Conservation (phyloP, 2,888 invertebrate genomes). For the Phyto melanocephala region DNA sequence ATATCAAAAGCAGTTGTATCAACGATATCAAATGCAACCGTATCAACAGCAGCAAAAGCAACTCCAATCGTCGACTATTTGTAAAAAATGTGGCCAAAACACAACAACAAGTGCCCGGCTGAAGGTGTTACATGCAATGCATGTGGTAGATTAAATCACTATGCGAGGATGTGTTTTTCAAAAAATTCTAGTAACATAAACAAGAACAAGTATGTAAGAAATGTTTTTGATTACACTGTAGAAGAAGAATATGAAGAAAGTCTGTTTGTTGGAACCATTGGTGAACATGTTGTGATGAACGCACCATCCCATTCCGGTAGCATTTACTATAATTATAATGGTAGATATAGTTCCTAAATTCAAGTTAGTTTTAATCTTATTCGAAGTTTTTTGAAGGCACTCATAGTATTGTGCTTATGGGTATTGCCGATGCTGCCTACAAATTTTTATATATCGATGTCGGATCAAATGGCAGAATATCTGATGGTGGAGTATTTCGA, state of each 20-base stretch:
- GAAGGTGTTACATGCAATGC: slow-evolving; percentile 6
- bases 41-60: background rate
- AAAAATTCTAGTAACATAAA: background rate
- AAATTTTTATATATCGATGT: too few species aligned
- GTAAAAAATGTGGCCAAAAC: slow-evolving; percentile 40
- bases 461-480: too few species aligned
- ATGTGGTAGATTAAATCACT: background rate
- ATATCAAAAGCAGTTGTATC: too few species aligned
- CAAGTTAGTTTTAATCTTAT: too few species aligned
- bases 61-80: slow-evolving; percentile 5
- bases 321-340: too few species aligned
- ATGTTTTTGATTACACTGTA: background rate
- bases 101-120: slow-evolving; percentile 19
- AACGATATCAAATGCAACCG: background rate
- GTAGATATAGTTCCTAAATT: too few species aligned
- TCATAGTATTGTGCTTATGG: too few species aligned
- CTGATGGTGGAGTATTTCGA: too few species aligned
- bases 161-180: slow-evolving; percentile 8
- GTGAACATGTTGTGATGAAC: too few species aligned
- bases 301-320: too few species aligned
- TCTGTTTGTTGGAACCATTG: slow-evolving; percentile 22
- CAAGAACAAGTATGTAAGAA: background rate
- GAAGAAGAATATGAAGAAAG: slow-evolving; percentile 18
- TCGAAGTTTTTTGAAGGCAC: too few species aligned
- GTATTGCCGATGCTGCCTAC: too few species aligned